Evolutionary conservation across 2,888 invertebrate species (phyloP).

Genomic region (Aquatica leii): DNA sequence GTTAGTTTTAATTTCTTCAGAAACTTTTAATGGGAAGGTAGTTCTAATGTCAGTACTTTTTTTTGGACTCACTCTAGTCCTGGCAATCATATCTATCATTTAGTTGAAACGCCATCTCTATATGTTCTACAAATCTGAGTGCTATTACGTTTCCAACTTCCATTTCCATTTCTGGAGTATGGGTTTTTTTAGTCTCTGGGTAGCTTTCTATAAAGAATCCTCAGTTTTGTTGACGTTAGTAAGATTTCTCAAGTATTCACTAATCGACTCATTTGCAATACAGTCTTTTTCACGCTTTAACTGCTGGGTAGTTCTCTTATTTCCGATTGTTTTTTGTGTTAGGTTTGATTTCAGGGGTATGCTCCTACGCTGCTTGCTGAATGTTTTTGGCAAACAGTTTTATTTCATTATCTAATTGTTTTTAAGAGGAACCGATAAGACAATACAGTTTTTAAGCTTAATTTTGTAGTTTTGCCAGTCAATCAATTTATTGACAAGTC

Average conservation of each 20-base stretch:
- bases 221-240: constrained; percentile 21
- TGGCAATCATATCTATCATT: too few relatives aligned
- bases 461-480: constrained; percentile 3
- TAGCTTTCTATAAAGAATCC: constrained; percentile 11
- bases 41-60: neutral
- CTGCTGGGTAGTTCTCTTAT: constrained; percentile 17
- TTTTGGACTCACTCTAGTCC: too few relatives aligned
- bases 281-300: too few relatives aligned
- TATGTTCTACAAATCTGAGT: too few relatives aligned
- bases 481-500: too few relatives aligned
- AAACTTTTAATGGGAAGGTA: constrained; percentile 1
- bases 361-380: neutral
- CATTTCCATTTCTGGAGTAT: constrained; percentile 8
- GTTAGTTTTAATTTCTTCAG: constrained; percentile 18
- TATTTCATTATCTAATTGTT: neutral
- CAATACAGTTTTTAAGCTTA: neutral
- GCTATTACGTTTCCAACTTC: constrained; percentile 10
- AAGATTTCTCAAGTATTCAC: constrained; percentile 17
- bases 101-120: too few relatives aligned
- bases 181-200: constrained; percentile 3
- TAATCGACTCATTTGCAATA: constrained; percentile 18
- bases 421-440: neutral
- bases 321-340: neutral
- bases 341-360: neutral
- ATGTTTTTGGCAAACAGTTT: neutral